Conservation (phyloP, 64 coral and sea anemone species). For the Montipora cactus region DNA sequence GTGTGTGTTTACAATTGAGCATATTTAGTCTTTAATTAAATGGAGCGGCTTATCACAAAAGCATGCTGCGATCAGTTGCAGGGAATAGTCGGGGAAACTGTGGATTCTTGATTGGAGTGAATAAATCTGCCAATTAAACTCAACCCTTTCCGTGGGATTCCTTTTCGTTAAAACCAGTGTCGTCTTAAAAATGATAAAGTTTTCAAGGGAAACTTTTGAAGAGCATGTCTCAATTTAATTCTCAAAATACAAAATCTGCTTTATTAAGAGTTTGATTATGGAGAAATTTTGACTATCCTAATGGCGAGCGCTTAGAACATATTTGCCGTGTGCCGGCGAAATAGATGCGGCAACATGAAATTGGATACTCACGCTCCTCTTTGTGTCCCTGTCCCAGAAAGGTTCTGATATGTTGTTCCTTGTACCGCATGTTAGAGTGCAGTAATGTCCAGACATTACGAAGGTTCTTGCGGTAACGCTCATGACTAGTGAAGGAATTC, state of each 20-base stretch:
- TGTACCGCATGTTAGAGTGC: constrained; percentile 77
- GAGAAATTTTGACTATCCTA: constrained; percentile 39
- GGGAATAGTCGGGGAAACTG: neutral
- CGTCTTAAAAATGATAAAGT: neutral
- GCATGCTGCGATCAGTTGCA: constrained; percentile 8
- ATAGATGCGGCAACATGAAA: constrained; percentile 11
- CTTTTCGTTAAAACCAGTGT: too few species aligned
- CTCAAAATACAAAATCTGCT: neutral
- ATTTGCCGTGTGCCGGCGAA: constrained; percentile 23
- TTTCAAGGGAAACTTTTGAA: neutral
- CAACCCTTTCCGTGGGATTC: neutral
- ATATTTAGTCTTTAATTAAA: constrained; percentile 48
- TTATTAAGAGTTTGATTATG: constrained; percentile 77
- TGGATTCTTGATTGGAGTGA: neutral
- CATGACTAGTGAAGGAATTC: constrained; percentile 64
- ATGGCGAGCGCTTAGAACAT: neutral
- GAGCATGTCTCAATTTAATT: constrained; percentile 9
- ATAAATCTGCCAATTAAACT: neutral
- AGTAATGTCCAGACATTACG: constrained; percentile 84
- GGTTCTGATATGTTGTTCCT: constrained; percentile 74
- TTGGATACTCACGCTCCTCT: constrained; percentile 88
- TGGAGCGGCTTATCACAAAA: constrained; percentile 13
- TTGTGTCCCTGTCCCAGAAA: constrained; percentile 83
- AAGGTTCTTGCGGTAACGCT: constrained; percentile 73
- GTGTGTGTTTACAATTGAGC: neutral